Conservation (phyloP, 1,140 invertebrate species). For the Nasonia vitripennis region DNA sequence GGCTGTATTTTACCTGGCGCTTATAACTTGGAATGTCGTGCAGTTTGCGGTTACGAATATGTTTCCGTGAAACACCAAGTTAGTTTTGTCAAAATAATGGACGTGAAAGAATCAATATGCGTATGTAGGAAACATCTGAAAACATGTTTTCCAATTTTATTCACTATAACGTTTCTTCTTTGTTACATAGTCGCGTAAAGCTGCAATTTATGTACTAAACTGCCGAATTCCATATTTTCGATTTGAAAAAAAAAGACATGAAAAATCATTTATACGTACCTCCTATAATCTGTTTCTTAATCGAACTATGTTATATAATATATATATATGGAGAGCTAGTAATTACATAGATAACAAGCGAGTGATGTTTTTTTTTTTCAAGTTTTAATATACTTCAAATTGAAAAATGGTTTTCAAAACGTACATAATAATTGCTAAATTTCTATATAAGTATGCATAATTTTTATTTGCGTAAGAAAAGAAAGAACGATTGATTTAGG, state of each 20-base stretch:
- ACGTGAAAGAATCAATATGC: slow-evolving; percentile 26
- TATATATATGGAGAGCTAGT: slow-evolving; percentile 22
- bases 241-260: slow-evolving; percentile 20
- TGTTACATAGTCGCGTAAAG: slow-evolving; percentile 22
- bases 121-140: slow-evolving; percentile 15
- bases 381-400: slow-evolving; percentile 49
- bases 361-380: slow-evolving; percentile 30
- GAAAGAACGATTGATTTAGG: slow-evolving; percentile 39
- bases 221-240: slow-evolving; percentile 9
- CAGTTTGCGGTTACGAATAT: background rate
- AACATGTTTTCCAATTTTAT: slow-evolving; percentile 33
- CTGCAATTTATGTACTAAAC: slow-evolving; percentile 22
- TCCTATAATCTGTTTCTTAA: slow-evolving; percentile 7
- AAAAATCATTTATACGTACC: slow-evolving; percentile 48
- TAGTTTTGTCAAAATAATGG: background rate
- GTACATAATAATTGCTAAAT: slow-evolving; percentile 46
- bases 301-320: slow-evolving; percentile 22
- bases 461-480: slow-evolving; percentile 30
- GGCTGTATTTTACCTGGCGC: background rate
- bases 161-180: background rate
- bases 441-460: slow-evolving; percentile 44
- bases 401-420: slow-evolving; percentile 49
- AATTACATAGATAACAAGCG: slow-evolving; percentile 42
- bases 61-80: too few relatives aligned
- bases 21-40: background rate